phyloP scores from a whole-genome alignment of 2,888 invertebrate genomes.

The Lithophane ornitopus region DNA sequence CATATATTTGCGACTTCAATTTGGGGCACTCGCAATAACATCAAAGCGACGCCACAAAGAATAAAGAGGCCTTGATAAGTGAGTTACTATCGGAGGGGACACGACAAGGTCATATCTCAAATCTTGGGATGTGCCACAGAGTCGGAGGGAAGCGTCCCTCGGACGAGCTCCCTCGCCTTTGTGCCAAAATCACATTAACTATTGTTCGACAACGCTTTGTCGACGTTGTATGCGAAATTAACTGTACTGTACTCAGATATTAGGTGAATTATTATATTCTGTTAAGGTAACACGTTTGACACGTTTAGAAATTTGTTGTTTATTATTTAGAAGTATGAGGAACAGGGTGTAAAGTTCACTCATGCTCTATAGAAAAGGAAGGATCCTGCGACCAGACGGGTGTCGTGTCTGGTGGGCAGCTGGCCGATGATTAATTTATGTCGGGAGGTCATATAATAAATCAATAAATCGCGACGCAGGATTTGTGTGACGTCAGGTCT shows the following conservation, averaged over 20 bases:
- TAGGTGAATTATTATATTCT: conserved; percentile 49
- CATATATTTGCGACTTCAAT: conserved; percentile 58
- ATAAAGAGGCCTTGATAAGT: conserved; percentile 70
- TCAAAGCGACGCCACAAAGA: conserved; percentile 66
- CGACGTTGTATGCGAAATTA: conserved; percentile 69
- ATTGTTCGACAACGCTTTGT: conserved; percentile 79
- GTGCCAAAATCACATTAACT: conserved; percentile 81
- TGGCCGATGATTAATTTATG: too few species aligned
- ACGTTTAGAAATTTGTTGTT: conserved; percentile 1
- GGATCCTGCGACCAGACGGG: too few species aligned
- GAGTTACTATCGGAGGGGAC: conserved; percentile 70
- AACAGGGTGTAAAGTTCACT: too few species aligned
- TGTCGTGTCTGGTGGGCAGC: too few species aligned
- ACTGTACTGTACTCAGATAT: conserved; percentile 58
- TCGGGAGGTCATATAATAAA: too few species aligned
- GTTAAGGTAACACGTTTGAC: conserved; percentile 11
- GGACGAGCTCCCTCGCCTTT: conserved; percentile 70
- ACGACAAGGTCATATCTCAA: conserved; percentile 77
- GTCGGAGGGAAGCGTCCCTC: conserved; percentile 65
- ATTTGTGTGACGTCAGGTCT: too few species aligned
- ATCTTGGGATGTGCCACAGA: conserved; percentile 67
- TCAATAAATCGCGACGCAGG: too few species aligned
- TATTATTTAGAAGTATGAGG: not conserved
- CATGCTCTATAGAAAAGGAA: too few species aligned
- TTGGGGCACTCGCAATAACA: conserved; percentile 66